Percentiles rank a stretch among this genome's conserved stretches.
Evolutionary conservation across 2,113 vertebrate species (phyloP).

Genomic region (Colistium nudipinnis): DNA sequence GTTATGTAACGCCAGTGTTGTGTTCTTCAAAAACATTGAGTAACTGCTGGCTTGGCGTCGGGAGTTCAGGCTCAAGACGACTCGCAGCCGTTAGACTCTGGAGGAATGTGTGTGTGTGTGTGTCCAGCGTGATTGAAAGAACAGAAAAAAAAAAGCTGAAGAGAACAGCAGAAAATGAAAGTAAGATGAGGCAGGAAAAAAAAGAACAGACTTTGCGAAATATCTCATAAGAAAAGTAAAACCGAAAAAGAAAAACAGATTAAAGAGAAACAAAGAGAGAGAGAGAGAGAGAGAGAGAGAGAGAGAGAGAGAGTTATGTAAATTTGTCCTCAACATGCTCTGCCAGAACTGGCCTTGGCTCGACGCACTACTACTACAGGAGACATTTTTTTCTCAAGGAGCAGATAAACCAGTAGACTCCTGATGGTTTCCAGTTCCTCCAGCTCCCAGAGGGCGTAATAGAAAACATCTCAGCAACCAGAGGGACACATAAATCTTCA

Average conservation of each 20-base stretch:
- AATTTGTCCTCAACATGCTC: slow-evolving; percentile 54
- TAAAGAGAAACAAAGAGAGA: slow-evolving; percentile 11
- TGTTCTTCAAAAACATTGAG: slow-evolving; percentile 51
- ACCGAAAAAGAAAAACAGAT: slow-evolving; percentile 34
- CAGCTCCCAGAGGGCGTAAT: slow-evolving; percentile 39
- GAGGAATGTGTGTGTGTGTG: slow-evolving; percentile 43
- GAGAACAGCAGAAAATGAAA: slow-evolving; percentile 21
- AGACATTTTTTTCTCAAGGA: slow-evolving; percentile 71
- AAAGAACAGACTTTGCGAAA: not conserved
- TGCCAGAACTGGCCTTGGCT: slow-evolving; percentile 63
- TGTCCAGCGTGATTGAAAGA: slow-evolving; percentile 26
- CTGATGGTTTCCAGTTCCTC: slow-evolving; percentile 41
- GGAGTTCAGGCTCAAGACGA: slow-evolving; percentile 13
- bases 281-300: slow-evolving; percentile 7
- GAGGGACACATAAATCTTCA: no score
- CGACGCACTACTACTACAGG: slow-evolving; percentile 43
- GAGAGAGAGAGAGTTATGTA: slow-evolving; percentile 50
- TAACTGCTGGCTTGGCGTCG: slow-evolving; percentile 20
- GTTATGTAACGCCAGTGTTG: slow-evolving; percentile 54
- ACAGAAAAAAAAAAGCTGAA: not conserved
- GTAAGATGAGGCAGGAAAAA: not conserved
- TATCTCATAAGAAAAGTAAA: slow-evolving; percentile 1
- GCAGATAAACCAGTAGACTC: slow-evolving; percentile 54
- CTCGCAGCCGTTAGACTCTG: slow-evolving; percentile 37
- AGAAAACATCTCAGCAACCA: slow-evolving; percentile 21